These are phyloP conservation scores for Neoitamus cyanurus DNA, from an alignment of 2,888 invertebrate species.

Conservation along the genomic window DNA sequence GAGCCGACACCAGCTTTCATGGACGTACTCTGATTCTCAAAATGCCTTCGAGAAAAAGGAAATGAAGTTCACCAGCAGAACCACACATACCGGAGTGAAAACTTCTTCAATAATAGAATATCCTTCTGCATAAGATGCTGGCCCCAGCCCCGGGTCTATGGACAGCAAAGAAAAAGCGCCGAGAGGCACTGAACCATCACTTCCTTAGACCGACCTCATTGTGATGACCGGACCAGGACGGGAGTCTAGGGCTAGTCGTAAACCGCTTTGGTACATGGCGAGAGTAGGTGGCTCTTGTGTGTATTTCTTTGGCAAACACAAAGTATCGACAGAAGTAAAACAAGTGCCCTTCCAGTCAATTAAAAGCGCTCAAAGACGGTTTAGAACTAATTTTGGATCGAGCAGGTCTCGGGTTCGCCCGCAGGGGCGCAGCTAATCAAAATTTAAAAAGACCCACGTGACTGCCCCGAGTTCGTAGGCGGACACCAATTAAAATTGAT, in stretches of 20 bases:
- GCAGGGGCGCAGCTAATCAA: background rate
- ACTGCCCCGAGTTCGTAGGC: background rate
- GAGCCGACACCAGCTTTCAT: background rate
- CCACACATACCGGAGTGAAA: conserved; percentile 36
- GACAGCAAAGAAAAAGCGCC: conserved; percentile 38
- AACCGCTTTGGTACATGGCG: background rate
- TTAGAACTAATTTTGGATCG: background rate
- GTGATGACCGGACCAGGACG: background rate
- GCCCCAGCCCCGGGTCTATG: conserved; percentile 33
- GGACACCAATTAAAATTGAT: conserved; percentile 45
- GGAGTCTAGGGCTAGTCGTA: background rate
- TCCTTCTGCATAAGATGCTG: conserved; percentile 46
- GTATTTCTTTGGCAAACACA: background rate
- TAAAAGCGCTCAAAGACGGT: background rate
- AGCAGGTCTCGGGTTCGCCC: background rate
- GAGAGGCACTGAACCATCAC: conserved; percentile 40
- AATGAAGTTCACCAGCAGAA: conserved; percentile 45
- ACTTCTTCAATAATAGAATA: conserved; percentile 47
- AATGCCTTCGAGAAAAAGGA: conserved; percentile 45
- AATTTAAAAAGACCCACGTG: conserved; percentile 34
- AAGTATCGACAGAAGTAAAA: background rate
- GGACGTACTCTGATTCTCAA: background rate
- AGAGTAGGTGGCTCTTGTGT: background rate
- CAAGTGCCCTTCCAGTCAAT: conserved; percentile 5
- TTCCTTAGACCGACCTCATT: conserved; percentile 35